phyloP scores from a whole-genome alignment of 2,797 vertebrate genomes.

The Gastrophryne carolinensis region DNA sequence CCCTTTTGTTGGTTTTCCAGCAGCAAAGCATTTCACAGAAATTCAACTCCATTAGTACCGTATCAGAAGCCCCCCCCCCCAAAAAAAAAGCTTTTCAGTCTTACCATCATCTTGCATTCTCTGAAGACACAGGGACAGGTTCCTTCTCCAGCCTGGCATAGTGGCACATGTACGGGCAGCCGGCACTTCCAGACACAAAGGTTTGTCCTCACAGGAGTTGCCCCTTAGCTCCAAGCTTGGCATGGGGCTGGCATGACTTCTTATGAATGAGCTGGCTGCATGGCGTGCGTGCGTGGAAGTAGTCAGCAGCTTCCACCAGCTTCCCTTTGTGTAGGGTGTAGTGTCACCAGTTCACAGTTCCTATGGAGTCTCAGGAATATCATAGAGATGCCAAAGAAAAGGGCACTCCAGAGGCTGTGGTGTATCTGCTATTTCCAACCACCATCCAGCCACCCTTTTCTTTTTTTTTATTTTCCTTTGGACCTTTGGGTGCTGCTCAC shows the following conservation, averaged over 20 bases:
- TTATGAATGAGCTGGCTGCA: background rate
- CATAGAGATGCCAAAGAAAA: background rate
- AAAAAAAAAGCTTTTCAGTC: constrained; percentile 14
- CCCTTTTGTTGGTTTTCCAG: too few relatives aligned
- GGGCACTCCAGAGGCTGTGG: background rate
- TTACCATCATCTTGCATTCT: constrained; percentile 60
- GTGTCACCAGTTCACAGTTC: background rate
- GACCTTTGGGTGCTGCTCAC: constrained; percentile 16
- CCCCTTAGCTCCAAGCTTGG: constrained; percentile 43
- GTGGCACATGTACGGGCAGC: constrained; percentile 29
- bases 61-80: too few relatives aligned
- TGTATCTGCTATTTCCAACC: background rate
- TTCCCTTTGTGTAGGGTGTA: constrained; percentile 24
- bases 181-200: constrained; percentile 7
- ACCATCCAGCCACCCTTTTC: constrained; percentile 9
- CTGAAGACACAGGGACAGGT: constrained; percentile 55
- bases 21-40: too few relatives aligned
- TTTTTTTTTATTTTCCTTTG: background rate
- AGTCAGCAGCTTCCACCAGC: constrained; percentile 19
- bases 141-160: constrained; percentile 61
- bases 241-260: constrained; percentile 27
- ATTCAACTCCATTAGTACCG: too few relatives aligned
- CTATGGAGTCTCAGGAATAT: background rate
- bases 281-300: background rate
- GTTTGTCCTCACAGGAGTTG: constrained; percentile 44